Evolutionary conservation across 2,797 vertebrate species (phyloP), one percentile per base, ranked within the genome.

Genomic region (Acanthurus leucopareius): DNA sequence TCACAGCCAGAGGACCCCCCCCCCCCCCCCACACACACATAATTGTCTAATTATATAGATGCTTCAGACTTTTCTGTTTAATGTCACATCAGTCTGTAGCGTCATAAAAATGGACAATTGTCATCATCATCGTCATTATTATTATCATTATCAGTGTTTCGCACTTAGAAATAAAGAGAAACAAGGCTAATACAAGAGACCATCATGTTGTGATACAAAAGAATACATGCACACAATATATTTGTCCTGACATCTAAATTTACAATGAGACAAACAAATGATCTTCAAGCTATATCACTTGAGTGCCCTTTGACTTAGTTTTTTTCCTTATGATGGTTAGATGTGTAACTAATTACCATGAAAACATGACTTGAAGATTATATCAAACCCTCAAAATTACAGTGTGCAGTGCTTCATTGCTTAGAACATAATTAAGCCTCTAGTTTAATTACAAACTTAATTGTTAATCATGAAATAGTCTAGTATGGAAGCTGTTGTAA

Each of bases 1-100:
- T 88, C 83, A 84, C 44, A 22, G 20, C 19, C 5, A 0, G 5
- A 77, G 57, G 13, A 58, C 53, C 77, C 7, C 65, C 14, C 25
- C 32, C 56, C 64, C 62, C 42, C 17, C 8, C 7, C 38, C 54
- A 28, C 54, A 10, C 54, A 10, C 57, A 59, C n/a, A 59, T 63
- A 53, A 80, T 38, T 66, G 51, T 22, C 79, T 70, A 38, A 74
- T 77, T 15, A 80, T 63, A 82, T 79, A 89, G 53, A 66, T 58
- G 48, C 61, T 76, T 45, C 19, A 49, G 52, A 7, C 49, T 17
- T 42, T 20, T 60, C 28, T 11, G 0, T 22, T 4, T 28, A 67
- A 3, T 7, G 10, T 40, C 5, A 16, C 45, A 60, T 62, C 40
- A 62, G 2, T 53, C 25, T 60, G 40, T 45, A 22, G 20, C 19